Base-by-base conservation (phyloP, 2,113 vertebrate genomes). In the Apaloderma vittatum region DNA sequence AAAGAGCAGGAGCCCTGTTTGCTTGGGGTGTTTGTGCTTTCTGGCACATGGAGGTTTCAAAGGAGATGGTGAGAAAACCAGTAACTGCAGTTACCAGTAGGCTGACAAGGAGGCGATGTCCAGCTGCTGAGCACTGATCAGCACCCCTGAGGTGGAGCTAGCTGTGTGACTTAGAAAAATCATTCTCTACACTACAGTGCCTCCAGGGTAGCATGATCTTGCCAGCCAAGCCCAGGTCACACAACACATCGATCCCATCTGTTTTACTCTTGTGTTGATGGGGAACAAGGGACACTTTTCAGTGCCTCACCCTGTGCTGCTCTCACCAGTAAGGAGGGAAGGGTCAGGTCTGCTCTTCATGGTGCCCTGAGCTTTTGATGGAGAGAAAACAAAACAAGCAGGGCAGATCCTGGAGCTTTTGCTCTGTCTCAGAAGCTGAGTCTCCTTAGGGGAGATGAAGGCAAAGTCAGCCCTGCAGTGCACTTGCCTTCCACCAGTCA, bases 1-100 rank as follows among this genome's bases (percentile, higher is more conserved):
- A 9, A 85, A 87, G 22, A 86, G 40, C 17, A 78, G 32, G 87
- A 79, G 48, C 32, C 10, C 62, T 75, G 62, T 65, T 72, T 65
- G 12, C 27, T 85, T 0, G 0, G 9, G 17, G 6, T 72, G 32
- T 45, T n/a, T 49, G 52, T 61, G n/a, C 32, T 54, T 81, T 78
- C 74, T 55, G 51, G 22, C 34, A 46, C 24, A 80, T 9, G 45
- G 4, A 71, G 8, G 23, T 70, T 86, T 70, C 73, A 72, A 15
- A n/a, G 12, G 48, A 5, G 15, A 62, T 15, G 67, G 43, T 2
- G 13, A 58, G 36, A 46, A 62, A 65, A 58, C n/a, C 12, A 45
- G 11, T 36, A 65, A 70, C 23, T 36, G 36, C n/a, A 43, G 48
- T 20, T 65, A 78, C 17, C 21, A 68, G 12, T 19, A 26, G 15